A percentile compares a stretch with the other conserved stretches of the same genome.
Evolutionary conservation across 64 coral and sea anemone genomes (phyloP).

Genomic region (Acropora tenuis): DNA sequence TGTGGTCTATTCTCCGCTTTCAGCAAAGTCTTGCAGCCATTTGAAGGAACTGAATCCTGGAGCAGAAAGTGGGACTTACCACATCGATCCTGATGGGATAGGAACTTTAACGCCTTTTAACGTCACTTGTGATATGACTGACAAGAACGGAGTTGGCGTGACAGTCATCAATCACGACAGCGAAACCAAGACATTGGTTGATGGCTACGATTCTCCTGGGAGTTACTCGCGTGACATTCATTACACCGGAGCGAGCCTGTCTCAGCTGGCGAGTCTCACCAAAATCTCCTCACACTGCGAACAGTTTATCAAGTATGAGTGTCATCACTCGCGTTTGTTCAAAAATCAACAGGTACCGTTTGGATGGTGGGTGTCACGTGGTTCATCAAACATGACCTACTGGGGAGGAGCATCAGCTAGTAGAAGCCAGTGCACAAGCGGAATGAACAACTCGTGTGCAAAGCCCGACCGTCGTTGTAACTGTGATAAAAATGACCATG

Average conservation of each 20-base stretch:
- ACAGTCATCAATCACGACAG: slow-evolving; percentile 15
- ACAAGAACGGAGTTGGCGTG: not conserved
- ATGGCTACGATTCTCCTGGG: not conserved
- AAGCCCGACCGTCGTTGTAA: too few relatives aligned
- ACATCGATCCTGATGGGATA: not conserved
- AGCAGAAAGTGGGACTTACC: not conserved
- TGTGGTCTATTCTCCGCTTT: not conserved
- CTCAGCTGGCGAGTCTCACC: slow-evolving; percentile 15
- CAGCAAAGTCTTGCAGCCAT: not conserved
- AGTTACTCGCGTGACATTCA: not conserved
- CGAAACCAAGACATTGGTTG: not conserved
- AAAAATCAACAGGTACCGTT: too few relatives aligned
- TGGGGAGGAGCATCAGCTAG: slow-evolving; percentile 16
- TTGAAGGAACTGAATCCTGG: not conserved
- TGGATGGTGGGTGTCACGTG: slow-evolving; percentile 29
- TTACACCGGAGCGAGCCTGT: not conserved
- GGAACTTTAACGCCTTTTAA: not conserved
- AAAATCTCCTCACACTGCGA: slow-evolving; percentile 1
- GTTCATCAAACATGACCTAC: not conserved
- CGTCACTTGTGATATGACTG: not conserved
- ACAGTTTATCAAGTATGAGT: slow-evolving; percentile 37
- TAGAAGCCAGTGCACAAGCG: slow-evolving; percentile 12
- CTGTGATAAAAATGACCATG: not conserved
- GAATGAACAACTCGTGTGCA: not conserved
- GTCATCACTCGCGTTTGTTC: not conserved